Evolutionary conservation across 2,888 invertebrate species (phyloP), one percentile per base, ranked within the genome.

Genomic region (Vannuccia rotundouncinata): DNA sequence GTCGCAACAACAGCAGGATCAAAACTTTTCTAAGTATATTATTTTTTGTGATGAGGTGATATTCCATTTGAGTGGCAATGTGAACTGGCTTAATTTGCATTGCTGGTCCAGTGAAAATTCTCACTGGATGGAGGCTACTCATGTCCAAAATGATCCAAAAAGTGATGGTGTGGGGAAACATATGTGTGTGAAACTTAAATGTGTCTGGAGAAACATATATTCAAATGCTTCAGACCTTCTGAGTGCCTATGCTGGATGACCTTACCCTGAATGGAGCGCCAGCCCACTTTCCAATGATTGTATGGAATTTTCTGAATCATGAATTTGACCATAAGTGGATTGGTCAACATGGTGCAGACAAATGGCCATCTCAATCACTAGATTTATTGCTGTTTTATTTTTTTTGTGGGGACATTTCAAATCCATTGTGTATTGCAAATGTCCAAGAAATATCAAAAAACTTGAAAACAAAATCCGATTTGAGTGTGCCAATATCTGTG

Each of bases 61-160:
- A 75, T 10, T 75, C 31, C 29, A 29, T 75, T 75, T 75, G 31
- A 29, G 29, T 29, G 29, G 75, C 29, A 75, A 75, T 75, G 75
- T 75, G 29, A 75, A 75, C 75, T n/a, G 75, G 13, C 75, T 27
- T 28, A 75, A 75, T 75, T 75, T 22, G 75, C 75, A 22, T 29
- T 66, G n/a, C 27, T 73, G 73, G 73, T 25, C 17, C 75, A 29
- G 31, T 29, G 31, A 29, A 75, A 75, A 75, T 75, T 27, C 75
- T 29, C 75, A 75, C 75, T 75, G 75, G 75, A 75, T 75, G 29
- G 75, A 75, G 31, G 75, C 75, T 75, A 75, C 75, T 30, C 75
- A 75, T 29, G 75, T 75, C 75, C 75, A 75, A 75, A 75, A 75
- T 75, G 22, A 75, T 75, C 75, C 29, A 30, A 75, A 75, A n/a